These are phyloP conservation scores for Arge pagana DNA, from an alignment of 2,888 invertebrate species.

Conservation along the genomic window DNA sequence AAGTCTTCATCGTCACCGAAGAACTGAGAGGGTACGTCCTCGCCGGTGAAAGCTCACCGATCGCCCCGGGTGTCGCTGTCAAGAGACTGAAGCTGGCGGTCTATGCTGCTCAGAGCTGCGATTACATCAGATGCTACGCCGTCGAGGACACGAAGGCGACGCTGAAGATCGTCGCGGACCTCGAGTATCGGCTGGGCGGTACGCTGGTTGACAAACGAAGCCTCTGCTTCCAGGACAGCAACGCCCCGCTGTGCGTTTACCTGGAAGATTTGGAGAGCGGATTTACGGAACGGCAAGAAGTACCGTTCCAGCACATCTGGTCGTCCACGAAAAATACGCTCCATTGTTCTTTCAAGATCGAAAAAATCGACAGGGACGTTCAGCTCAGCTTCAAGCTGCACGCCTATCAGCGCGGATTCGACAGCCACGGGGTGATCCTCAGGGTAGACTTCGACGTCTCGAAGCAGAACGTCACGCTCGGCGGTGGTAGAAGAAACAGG, in stretches of 20 bases:
- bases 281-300: conserved; percentile 83
- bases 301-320: conserved; percentile 88
- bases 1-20: conserved; percentile 85
- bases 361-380: conserved; percentile 51
- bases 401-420: conserved; percentile 42
- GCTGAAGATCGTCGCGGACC: conserved; percentile 63
- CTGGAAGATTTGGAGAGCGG: conserved; percentile 83
- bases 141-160: conserved; percentile 90
- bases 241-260: conserved; percentile 82
- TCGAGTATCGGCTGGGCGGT: conserved; percentile 75
- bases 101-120: conserved; percentile 60
- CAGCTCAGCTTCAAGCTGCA: conserved; percentile 42
- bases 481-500: conserved; percentile 30
- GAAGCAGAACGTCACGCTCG: conserved; percentile 34
- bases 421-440: conserved; percentile 40
- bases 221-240: conserved; percentile 85
- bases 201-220: conserved; percentile 84
- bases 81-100: conserved; percentile 86
- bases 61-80: conserved; percentile 68
- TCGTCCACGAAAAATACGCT: conserved; percentile 73
- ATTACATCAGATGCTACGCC: conserved; percentile 78
- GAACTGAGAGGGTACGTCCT: conserved; percentile 85
- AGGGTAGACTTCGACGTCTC: conserved; percentile 44
- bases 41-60: conserved; percentile 76
- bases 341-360: conserved; percentile 84